Conservation (phyloP, 2,113 vertebrate species). For the Ptilorrhoa leucosticta region DNA sequence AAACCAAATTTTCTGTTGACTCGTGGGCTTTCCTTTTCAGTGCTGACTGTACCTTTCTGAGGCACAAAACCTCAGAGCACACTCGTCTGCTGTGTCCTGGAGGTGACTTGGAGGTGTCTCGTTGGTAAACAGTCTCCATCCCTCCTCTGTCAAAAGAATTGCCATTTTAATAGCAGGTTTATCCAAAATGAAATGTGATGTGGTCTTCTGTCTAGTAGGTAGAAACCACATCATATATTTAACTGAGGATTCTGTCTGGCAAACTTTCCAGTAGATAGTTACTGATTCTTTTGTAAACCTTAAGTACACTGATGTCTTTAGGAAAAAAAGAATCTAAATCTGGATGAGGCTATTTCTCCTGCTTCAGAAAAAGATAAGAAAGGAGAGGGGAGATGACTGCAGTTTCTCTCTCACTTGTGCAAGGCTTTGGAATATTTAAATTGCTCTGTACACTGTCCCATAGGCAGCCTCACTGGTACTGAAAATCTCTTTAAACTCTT, state of each 20-base stretch:
- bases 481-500: not conserved
- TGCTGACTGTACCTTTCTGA: not conserved
- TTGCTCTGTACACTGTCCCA: not conserved
- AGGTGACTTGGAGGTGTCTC: not conserved
- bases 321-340: not conserved
- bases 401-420: not conserved
- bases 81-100: not conserved
- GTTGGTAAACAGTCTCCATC: not conserved
- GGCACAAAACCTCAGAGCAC: not conserved
- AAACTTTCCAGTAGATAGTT: not conserved
- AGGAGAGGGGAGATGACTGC: not conserved
- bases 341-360: not conserved
- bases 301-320: not conserved
- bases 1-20: slow-evolving; percentile 35
- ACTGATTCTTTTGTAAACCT: not conserved
- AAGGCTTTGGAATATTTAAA: not conserved
- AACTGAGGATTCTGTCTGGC: not conserved
- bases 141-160: not conserved
- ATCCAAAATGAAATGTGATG: not conserved
- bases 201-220: not conserved
- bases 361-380: not conserved
- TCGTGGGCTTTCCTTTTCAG: not conserved
- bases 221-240: not conserved
- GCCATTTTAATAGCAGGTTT: not conserved
- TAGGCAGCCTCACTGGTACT: not conserved